Evolutionary conservation across 1,140 invertebrate species (phyloP).

Genomic region (Ceratitis capitata): DNA sequence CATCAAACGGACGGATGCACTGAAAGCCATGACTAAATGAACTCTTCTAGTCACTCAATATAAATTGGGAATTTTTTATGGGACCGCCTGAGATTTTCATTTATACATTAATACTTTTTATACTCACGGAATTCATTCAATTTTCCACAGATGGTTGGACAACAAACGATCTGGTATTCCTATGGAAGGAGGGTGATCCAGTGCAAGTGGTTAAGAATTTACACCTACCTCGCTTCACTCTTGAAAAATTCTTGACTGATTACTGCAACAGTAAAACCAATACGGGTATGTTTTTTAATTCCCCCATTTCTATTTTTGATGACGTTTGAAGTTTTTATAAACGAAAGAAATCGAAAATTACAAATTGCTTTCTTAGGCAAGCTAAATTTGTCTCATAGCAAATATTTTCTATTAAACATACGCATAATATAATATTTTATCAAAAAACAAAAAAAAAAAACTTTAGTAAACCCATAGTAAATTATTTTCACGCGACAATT

Average conservation of each 20-base stretch:
- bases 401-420: not conserved
- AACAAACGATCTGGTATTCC: constrained; percentile 90
- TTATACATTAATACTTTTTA: too few relatives aligned
- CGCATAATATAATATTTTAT: not conserved
- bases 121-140: too few relatives aligned
- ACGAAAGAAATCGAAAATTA: not conserved
- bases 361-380: not conserved
- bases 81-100: too few relatives aligned
- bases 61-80: too few relatives aligned
- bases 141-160: constrained; percentile 87
- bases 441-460: not conserved
- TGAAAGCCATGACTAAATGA: too few relatives aligned
- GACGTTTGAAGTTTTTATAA: not conserved
- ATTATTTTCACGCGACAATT: not conserved
- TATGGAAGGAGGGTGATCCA: constrained; percentile 93
- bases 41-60: too few relatives aligned
- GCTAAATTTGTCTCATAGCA: not conserved
- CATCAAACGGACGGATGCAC: too few relatives aligned
- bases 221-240: constrained; percentile 90
- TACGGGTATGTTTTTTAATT: constrained; percentile 79
- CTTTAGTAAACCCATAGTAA: not conserved
- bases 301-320: constrained; percentile 39
- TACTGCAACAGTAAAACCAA: constrained; percentile 97
- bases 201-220: constrained; percentile 94
- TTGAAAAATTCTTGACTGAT: constrained; percentile 91